These are phyloP conservation scores for Pseudois nayaur DNA, from an alignment of 2,113 vertebrate species.

Conservation along the genomic window DNA sequence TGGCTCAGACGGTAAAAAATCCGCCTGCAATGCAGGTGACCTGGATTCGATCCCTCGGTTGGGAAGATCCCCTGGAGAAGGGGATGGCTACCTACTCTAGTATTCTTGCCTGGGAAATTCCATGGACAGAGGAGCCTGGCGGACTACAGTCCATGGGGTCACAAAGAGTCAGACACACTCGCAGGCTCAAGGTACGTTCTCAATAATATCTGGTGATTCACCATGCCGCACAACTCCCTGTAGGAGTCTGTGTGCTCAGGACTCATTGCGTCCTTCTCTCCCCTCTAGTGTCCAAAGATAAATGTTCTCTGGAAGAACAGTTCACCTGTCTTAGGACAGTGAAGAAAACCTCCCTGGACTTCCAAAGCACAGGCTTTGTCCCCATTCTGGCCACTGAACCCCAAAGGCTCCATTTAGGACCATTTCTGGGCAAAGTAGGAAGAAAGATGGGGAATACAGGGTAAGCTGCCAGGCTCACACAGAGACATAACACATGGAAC, in stretches of 20 bases:
- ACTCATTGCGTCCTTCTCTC: background rate
- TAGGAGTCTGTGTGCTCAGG: background rate
- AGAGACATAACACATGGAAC: background rate
- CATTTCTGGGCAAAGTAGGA: background rate
- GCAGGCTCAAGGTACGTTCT: background rate
- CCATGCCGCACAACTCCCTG: background rate
- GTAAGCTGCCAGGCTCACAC: background rate
- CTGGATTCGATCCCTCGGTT: accelerated
- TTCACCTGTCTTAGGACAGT: background rate
- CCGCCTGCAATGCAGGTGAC: background rate
- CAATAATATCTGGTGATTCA: background rate
- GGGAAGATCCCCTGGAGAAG: background rate
- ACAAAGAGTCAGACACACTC: background rate
- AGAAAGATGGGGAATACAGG: background rate
- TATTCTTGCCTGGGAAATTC: background rate
- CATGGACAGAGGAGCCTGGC: background rate
- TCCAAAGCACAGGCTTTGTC: background rate
- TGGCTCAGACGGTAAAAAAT: background rate
- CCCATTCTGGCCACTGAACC: background rate
- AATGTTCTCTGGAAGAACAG: background rate
- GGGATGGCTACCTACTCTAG: background rate
- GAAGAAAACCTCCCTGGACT: background rate
- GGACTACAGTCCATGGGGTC: background rate
- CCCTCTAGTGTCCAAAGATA: background rate
- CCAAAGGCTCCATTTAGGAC: background rate